Base-by-base conservation (phyloP, 2,797 vertebrate species). In the Molossus alvarezi region DNA sequence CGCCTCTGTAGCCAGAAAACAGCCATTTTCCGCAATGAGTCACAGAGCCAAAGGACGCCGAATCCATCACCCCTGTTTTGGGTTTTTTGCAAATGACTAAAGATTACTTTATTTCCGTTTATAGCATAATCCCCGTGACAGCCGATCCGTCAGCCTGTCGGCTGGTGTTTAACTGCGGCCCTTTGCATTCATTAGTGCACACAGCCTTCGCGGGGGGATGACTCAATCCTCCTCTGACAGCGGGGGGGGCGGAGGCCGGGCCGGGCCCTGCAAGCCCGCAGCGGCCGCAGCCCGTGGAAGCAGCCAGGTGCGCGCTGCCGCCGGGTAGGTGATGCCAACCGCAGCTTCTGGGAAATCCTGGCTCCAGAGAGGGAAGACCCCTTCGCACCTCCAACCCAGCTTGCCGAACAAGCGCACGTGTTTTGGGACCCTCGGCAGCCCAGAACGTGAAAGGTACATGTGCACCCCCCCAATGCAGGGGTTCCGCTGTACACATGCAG, bases 101-200 rank as follows among this genome's bases (percentile, higher is more conserved):
- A 97, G 92, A 96, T 94, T 85, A 93, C 96, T 95, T 96, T 69
- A 93, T 96, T 95, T 94, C 97, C 33, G 53, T 96, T 97, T 90
- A 98, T 87, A 96, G 94, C 88, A 92, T 83, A 48, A 86, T 88
- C 96, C 57, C 72, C 96, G 76, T 91, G 98, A 98, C 97, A 98
- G 97, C 96, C 90, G 25, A 98, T 98, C 98, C 97, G 98, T 98
- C 98, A 97, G 98, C 93, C 95, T 97, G 96, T 98, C 97, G 94
- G 97, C 95, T 93, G 96, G 97, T 98, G 98, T 97, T 98, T 98
- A 98, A 98, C 98, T 96, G 96, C 97, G 95, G 97, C 93, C 73
- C 72, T 97, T 98, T 98, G 98, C 98, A 98, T 98, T 98, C 95
- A 98, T 98, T 98, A 98, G 97, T 97, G 96, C 97, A 98, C 97